Evolutionary conservation across 2,888 invertebrate genomes (phyloP), one percentile per base, ranked within the genome.

Genomic region (Lepidocyrtinus sp.): DNA sequence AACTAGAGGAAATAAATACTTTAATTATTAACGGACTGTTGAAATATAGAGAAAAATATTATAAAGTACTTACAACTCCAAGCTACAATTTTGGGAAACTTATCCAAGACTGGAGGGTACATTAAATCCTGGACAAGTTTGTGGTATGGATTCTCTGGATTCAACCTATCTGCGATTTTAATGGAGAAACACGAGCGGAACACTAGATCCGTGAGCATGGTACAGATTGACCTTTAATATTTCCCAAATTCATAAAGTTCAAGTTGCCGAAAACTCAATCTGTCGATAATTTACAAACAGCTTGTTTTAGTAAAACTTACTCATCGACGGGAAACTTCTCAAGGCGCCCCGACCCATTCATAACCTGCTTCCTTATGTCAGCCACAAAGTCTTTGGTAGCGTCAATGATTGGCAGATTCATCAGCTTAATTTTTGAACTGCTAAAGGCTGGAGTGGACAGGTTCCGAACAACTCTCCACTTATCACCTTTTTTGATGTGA

Each of bases 161-260:
- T 69, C 7, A 12, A 2, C 1, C 26, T 3, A 7, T 71, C 70
- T 26, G 50, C 73, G n/a, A 84, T 75, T 22, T 64, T 24, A 1
- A 84, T 73, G n/a, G 77, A 80, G 62, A 84, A 82, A 5, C 71
- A 67, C 3, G 75, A 75, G 27, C 77, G 21, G 0, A 62, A 1
- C 15, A 84, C 75, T 46, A 84, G 17, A 45, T 84, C 84, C 0
- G 84, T 85, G 0, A 82, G 45, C 83, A 85, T 83, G 5, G 74
- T 72, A 25, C 68, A 81, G 3, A 81, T 59, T 0, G 68, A 70
- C 3, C 74, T 82, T 50, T 2, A 19, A 27, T 55, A 12, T 24
- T 59, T 46, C 15, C 1, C 45, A 55, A 12, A 25, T 26, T 68
- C 1, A 26, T 22, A n/a, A 73, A 9, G 24, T 64, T n/a, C 36